These are phyloP conservation scores for Slavum lentiscoides DNA, from an alignment of 2,888 invertebrate genomes.

Conservation along the genomic window DNA sequence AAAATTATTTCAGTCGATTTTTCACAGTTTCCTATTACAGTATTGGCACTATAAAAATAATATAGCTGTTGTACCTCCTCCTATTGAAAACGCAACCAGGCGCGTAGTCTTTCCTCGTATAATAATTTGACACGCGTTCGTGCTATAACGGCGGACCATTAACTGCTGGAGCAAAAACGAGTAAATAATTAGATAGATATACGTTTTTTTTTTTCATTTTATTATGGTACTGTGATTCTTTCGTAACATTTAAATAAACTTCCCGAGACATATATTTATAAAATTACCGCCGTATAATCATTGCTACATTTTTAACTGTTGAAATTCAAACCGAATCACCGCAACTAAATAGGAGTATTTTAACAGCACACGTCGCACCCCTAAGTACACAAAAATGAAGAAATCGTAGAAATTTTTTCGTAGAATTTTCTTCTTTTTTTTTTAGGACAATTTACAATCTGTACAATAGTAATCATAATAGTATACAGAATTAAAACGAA, in stretches of 20 bases:
- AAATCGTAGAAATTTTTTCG: no score
- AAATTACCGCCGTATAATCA: constrained; percentile 1
- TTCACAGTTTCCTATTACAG: constrained; percentile 2
- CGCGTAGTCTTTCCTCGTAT: constrained; percentile 26
- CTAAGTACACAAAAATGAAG: no score
- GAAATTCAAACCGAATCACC: constrained; percentile 19
- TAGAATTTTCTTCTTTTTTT: no score
- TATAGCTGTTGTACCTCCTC: no score
- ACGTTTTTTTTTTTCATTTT: constrained; percentile 24
- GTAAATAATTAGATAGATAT: constrained; percentile 39
- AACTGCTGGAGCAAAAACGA: constrained; percentile 29
- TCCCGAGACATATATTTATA: constrained; percentile 15
- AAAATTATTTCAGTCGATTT: constrained; percentile 26
- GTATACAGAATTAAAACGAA: no score
- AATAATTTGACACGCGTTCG: constrained; percentile 44
- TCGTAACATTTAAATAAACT: constrained; percentile 39
- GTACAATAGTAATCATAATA: no score
- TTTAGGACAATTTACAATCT: no score
- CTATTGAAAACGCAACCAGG: constrained; percentile 33
- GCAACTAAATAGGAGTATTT: no score
- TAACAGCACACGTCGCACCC: no score
- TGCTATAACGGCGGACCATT: constrained; percentile 34
- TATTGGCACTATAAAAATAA: neutral
- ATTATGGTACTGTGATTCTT: constrained; percentile 17
- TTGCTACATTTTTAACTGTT: constrained; percentile 41